Evolutionary conservation across 2,888 invertebrate species (phyloP).

Genomic region (Acanthacorydalis orientalis): DNA sequence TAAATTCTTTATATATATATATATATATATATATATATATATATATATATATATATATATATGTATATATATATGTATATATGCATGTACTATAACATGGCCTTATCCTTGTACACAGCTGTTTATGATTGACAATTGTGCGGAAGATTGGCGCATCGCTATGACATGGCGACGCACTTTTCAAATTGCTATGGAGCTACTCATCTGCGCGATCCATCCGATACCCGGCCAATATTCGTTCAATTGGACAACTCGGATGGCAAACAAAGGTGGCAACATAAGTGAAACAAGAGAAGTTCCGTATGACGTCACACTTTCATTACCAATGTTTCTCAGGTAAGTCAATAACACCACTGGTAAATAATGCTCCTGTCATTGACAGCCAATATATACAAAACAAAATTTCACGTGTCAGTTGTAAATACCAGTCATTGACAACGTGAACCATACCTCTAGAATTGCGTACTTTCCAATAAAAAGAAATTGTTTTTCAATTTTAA

Average conservation of each 20-base stretch:
- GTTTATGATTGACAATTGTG: slow-evolving; percentile 99
- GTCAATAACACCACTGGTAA: neutral
- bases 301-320: slow-evolving; percentile 90
- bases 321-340: slow-evolving; percentile 92
- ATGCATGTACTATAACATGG: neutral
- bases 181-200: slow-evolving; percentile 80
- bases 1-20: neutral
- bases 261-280: slow-evolving; percentile 61
- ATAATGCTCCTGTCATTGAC: no score
- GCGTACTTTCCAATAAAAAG: no score
- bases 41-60: neutral
- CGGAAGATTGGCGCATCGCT: slow-evolving; percentile 99
- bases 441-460: no score
- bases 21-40: neutral
- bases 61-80: neutral
- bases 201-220: slow-evolving; percentile 95
- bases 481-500: no score
- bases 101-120: slow-evolving; percentile 46
- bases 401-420: no score
- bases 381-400: no score
- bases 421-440: no score
- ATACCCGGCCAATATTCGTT: slow-evolving; percentile 94
- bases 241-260: slow-evolving; percentile 89
- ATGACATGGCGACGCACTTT: slow-evolving; percentile 96
- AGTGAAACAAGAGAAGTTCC: slow-evolving; percentile 57